Base-by-base conservation (phyloP, 2,797 vertebrate genomes). In the Falco berigora region DNA sequence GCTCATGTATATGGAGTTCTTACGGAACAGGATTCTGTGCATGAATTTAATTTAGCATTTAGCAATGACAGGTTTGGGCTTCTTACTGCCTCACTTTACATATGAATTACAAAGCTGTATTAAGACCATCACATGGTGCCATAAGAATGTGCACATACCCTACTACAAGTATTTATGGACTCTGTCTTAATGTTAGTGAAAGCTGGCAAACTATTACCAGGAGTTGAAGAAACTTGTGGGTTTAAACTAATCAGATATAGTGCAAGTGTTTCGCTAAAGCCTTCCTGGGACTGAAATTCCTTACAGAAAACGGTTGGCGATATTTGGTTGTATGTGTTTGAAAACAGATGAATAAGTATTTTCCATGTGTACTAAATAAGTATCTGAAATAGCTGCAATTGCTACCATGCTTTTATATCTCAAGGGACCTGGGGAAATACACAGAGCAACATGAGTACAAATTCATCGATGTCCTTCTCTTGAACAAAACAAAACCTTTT, bases 341-440 rank as follows among this genome's bases (percentile, higher is more conserved):
- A 64, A 91, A 96, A 80, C 16, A 74, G 61, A 91, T 84, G 87
- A 86, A 58, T 40, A 86, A 83, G 62, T 82, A 56, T 84, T 96
- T 90, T 75, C 30, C 46, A 7, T 2, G 2, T 50, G 21, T 71
- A 14, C 55, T 73, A 75, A 83, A 3, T 72, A 88, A 81, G 24
- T 52, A 25, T 49, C 40, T 73, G 36, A 96, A 94, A 81, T 85
- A 85, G 71, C 74, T 93, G 55, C 50, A 69, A 14, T 66, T 82
- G 55, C 63, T 79, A 34, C 40, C 3, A 4, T 71, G 46, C 42
- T 28, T 78, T 89, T 86, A 5, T 47, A 28, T 58, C 46, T 71
- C 28, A 77, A 75, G n/a, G 59, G 94, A 74, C 24, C 8, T 24
- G 24, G n/a, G 27, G 21, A 24, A 69, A 87, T 85, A 49, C 7